phyloP scores from a whole-genome alignment of 2,113 vertebrate genomes.

The Pseudorectes ferrugineus region DNA sequence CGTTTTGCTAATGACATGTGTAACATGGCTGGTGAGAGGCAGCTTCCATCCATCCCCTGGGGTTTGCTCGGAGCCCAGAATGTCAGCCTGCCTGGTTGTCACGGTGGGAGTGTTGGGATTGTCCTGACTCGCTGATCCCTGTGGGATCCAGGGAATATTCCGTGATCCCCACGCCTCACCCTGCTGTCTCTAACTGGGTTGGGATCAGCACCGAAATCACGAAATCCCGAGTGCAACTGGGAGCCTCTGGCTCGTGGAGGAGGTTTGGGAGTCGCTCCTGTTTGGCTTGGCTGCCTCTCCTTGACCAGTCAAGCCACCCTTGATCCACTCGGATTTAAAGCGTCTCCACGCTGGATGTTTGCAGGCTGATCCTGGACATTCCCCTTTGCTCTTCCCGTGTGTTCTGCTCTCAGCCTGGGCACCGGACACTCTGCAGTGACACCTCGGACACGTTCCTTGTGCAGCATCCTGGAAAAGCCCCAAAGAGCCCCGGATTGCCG shows the following conservation, averaged over 20 bases:
- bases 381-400: neutral
- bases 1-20: neutral
- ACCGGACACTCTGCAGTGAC: rapidly evolving
- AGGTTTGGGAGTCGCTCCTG: neutral
- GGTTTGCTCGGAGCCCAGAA: neutral
- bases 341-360: neutral
- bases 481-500: rapidly evolving
- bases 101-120: rapidly evolving
- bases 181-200: neutral
- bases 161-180: neutral
- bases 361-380: neutral
- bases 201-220: neutral
- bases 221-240: rapidly evolving
- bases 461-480: neutral
- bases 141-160: neutral
- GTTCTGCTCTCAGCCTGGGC: neutral
- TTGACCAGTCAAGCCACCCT: neutral
- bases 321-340: neutral
- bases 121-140: rapidly evolving
- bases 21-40: rapidly evolving
- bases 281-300: neutral
- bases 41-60: rapidly evolving
- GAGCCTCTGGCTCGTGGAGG: neutral
- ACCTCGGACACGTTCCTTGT: rapidly evolving
- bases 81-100: neutral